Conservation (phyloP, 2,113 vertebrate species). For the Fregetta grallaria region DNA sequence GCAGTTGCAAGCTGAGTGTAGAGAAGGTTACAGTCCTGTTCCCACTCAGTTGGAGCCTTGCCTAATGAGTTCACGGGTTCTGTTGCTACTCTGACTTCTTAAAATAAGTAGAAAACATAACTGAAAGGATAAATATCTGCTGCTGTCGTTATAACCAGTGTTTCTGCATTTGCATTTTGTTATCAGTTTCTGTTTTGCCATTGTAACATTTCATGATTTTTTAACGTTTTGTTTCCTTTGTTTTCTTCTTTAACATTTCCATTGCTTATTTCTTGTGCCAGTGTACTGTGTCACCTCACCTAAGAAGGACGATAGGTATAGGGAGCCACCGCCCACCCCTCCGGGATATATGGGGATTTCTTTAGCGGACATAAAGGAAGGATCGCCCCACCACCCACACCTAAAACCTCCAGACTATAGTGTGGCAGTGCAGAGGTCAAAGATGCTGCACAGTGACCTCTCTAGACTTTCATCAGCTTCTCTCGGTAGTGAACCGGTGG, state of each 20-base stretch:
- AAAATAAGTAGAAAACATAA: background rate
- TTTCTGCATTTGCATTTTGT: slow-evolving; percentile 72
- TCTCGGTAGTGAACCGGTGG: slow-evolving; percentile 61
- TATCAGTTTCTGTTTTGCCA: slow-evolving; percentile 74
- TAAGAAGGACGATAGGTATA: slow-evolving; percentile 94
- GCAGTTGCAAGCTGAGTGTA: background rate
- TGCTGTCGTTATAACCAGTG: slow-evolving; percentile 70
- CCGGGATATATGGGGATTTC: slow-evolving; percentile 96
- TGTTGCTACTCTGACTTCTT: background rate
- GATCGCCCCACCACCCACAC: slow-evolving; percentile 81
- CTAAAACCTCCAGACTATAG: slow-evolving; percentile 95
- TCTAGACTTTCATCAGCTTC: slow-evolving; percentile 72
- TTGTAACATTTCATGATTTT: slow-evolving; percentile 81
- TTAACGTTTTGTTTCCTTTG: slow-evolving; percentile 69
- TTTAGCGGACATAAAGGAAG: slow-evolving; percentile 88
- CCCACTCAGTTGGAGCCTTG: background rate
- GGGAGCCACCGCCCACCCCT: slow-evolving; percentile 95
- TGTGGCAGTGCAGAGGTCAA: slow-evolving; percentile 96
- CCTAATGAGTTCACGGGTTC: background rate
- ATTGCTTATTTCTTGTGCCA: slow-evolving; percentile 80
- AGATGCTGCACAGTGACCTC: slow-evolving; percentile 84
- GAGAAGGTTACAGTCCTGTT: background rate
- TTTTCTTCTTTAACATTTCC: slow-evolving; percentile 79
- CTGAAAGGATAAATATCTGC: slow-evolving; percentile 47
- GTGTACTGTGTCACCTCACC: slow-evolving; percentile 98